Conservation (phyloP, 2,888 invertebrate species). For the Embidobia sp. region DNA sequence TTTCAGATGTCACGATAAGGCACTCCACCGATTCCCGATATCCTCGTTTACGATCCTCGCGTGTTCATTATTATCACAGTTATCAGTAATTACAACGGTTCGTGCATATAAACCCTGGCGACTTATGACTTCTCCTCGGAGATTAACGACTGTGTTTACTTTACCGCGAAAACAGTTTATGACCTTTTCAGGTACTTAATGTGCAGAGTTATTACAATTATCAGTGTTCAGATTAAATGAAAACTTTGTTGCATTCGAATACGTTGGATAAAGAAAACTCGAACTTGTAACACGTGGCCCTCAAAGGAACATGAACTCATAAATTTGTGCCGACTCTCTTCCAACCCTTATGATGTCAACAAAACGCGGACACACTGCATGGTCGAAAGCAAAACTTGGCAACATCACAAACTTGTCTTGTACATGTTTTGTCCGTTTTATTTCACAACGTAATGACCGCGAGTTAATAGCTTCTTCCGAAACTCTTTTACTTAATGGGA, state of each 20-base stretch:
- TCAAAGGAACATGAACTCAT: constrained; percentile 76
- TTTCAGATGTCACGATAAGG: constrained; percentile 14
- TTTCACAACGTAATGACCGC: too few species aligned
- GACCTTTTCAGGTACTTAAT: constrained; percentile 26
- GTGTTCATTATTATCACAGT: constrained; percentile 71
- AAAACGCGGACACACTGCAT: constrained; percentile 64
- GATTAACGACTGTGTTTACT: constrained; percentile 65
- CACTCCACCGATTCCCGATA: constrained; percentile 15
- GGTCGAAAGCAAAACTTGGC: constrained; percentile 67
- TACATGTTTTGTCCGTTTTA: constrained; percentile 69
- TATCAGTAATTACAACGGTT: constrained; percentile 71
- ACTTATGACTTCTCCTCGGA: constrained; percentile 44
- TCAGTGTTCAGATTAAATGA: constrained; percentile 34
- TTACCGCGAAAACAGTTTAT: constrained; percentile 46
- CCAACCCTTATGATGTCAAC: constrained; percentile 64
- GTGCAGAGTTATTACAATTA: constrained; percentile 12
- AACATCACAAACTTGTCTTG: constrained; percentile 76
- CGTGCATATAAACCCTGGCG: constrained; percentile 57
- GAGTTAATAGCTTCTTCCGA: too few species aligned
- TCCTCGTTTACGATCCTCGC: constrained; percentile 63
- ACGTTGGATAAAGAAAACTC: constrained; percentile 24
- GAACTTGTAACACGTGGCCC: constrained; percentile 71
- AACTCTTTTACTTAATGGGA: too few species aligned
- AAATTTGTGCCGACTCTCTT: constrained; percentile 69
- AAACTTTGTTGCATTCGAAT: constrained; percentile 33